phyloP scores from a whole-genome alignment of 2,797 vertebrate species.

The Brotula barbata region DNA sequence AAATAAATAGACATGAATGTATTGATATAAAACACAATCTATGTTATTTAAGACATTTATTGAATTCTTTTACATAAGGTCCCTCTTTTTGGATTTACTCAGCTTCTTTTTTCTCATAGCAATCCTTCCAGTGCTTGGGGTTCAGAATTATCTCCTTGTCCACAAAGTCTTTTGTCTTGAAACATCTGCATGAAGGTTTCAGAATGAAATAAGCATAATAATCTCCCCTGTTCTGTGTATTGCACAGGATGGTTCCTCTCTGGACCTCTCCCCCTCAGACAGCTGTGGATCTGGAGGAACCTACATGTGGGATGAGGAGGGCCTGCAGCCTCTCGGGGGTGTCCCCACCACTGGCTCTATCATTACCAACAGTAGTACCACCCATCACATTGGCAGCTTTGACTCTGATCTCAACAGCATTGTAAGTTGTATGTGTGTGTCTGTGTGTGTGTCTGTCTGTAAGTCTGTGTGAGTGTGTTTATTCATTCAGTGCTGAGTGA shows the following conservation, averaged over 20 bases:
- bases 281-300: slow-evolving; percentile 95
- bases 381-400: slow-evolving; percentile 87
- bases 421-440: slow-evolving; percentile 71
- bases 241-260: slow-evolving; percentile 84
- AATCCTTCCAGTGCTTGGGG: too few species aligned
- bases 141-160: too few species aligned
- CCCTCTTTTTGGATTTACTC: too few species aligned
- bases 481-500: too few species aligned
- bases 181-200: neutral
- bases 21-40: too few species aligned
- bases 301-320: slow-evolving; percentile 98
- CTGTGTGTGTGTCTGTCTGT: neutral
- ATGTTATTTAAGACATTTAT: too few species aligned
- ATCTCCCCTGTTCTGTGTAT: neutral
- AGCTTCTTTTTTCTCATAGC: too few species aligned
- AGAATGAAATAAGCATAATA: neutral
- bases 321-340: slow-evolving; percentile 85
- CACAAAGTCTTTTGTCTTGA: neutral
- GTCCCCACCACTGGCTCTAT: slow-evolving; percentile 24
- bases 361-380: slow-evolving; percentile 62
- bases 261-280: slow-evolving; percentile 94
- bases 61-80: too few species aligned
- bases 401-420: slow-evolving; percentile 94
- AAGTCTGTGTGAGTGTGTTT: slow-evolving; percentile 5
- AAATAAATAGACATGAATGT: neutral